Evolutionary conservation across 37 sponge, comb jelly and placozoan genomes (phyloP).

Genomic region (Axinella damicornis): DNA sequence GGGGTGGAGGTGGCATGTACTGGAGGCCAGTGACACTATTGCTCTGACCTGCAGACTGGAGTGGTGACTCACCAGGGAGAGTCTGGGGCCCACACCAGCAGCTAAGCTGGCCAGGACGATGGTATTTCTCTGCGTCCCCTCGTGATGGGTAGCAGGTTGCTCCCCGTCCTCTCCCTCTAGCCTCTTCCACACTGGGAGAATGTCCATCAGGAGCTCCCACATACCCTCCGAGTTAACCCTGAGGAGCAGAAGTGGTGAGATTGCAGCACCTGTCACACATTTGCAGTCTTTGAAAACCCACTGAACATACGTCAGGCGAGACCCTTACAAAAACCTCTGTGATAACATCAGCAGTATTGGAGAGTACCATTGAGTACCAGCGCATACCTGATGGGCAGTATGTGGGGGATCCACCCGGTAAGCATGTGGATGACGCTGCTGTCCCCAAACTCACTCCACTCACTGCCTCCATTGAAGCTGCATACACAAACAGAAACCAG

Average conservation of each 20-base stretch:
- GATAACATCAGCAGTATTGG: no score
- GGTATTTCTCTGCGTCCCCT: background rate
- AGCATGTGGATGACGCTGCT: slow-evolving; percentile 83
- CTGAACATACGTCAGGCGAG: background rate
- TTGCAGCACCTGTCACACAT: no score
- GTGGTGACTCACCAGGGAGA: no score
- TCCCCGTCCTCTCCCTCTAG: background rate
- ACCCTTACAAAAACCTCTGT: background rate
- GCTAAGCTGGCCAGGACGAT: slow-evolving; percentile 11
- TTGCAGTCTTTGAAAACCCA: background rate
- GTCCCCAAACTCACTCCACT: slow-evolving; percentile 71
- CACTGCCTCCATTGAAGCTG: slow-evolving; percentile 30
- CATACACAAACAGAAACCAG: background rate
- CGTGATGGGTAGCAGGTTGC: background rate
- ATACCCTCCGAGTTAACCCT: background rate
- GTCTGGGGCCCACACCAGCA: no score
- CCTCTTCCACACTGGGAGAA: slow-evolving; percentile 66
- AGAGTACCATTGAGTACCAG: no score
- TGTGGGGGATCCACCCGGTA: slow-evolving; percentile 88
- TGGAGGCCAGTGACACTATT: no score
- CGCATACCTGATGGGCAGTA: slow-evolving; percentile 19
- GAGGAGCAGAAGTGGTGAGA: background rate
- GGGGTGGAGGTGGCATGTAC: no score
- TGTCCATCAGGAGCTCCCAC: slow-evolving; percentile 33
- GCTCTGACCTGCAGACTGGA: no score